Base-by-base conservation (phyloP, 2,797 vertebrate genomes). In the Lophura swinhoii region DNA sequence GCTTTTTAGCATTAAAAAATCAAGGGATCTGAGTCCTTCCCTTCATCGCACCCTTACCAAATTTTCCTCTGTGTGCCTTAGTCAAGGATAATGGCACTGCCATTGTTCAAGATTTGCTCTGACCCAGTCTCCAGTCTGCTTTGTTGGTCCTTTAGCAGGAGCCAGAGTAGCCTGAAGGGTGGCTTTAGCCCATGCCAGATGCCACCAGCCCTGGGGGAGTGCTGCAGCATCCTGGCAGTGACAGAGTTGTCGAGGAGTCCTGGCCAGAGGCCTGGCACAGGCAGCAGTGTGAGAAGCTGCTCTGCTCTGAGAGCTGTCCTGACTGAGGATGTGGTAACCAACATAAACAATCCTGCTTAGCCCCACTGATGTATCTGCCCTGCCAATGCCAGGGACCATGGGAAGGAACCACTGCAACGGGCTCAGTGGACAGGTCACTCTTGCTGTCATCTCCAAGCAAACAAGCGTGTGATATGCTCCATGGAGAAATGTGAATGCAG, bases 141-240 rank as follows among this genome's bases (percentile, higher is more conserved):
- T 92, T 86, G 16, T n/a, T 53, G 43, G 64, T 76, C 85, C 85
- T 51, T 53, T 67, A 80, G 83, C 70, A 94, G 67, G 41, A 78
- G 73, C 20, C 55, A 84, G 85, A 87, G 37, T 10, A 88, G 53
- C 56, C 74, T 60, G 56, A 90, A 73, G 64, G 60, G 80, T 49
- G 72, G 31, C 48, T 82, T 88, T 58, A 75, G 56, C 67, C 51
- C 49, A 9, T 75, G 76, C 12, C 92, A 84, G 66, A 39, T 67
- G 63, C 73, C 2, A 3, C 62, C 66, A 74, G 23, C 67, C 55
- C 73, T 21, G 43, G 35, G 85, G 64, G 83, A 22, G 39, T 22
- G 39, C 11, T 86, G 85, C 51, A 82, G 68, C 53, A 56, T 53
- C 43, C 62, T 1, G 33, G 48, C 64, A 67, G 35, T 81, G 85